Percentiles rank a stretch among this genome's conserved stretches.
Conservation (phyloP, 2,888 invertebrate species). For the Ectemnius cavifrons region DNA sequence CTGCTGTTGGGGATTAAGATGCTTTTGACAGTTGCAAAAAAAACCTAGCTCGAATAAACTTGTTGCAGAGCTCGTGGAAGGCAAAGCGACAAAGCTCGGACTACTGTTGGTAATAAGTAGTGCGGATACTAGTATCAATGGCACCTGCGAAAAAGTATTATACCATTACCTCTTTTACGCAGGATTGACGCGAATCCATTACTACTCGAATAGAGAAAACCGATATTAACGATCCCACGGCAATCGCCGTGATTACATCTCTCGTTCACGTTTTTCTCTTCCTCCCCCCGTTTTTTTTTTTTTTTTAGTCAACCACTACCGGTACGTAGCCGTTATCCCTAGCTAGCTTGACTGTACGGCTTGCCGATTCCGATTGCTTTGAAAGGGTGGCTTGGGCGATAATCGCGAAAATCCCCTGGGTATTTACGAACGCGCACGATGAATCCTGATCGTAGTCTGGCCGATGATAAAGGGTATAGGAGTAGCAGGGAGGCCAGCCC, state of each 20-base stretch:
- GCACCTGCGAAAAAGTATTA: neutral
- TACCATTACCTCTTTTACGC: neutral
- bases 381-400: neutral
- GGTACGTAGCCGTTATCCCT: neutral
- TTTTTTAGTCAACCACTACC: too few species aligned
- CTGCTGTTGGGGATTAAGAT: too few species aligned
- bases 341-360: neutral
- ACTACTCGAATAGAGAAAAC: neutral
- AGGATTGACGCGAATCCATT: neutral
- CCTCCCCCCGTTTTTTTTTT: neutral
- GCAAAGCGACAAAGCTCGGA: too few species aligned
- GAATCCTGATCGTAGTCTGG: neutral
- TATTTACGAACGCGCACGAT: neutral
- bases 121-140: too few species aligned
- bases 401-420: too few species aligned
- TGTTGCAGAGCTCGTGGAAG: too few species aligned
- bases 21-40: too few species aligned
- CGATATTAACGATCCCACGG: slow-evolving; percentile 9
- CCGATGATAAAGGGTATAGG: neutral
- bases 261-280: neutral
- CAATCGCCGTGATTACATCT: slow-evolving; percentile 14
- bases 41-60: too few species aligned
- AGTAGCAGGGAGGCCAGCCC: neutral
- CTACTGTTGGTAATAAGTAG: too few species aligned
- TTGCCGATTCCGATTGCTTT: slow-evolving; percentile 1